Percentiles rank a stretch among this genome's conserved stretches.
Conservation (phyloP, 2,113 vertebrate genomes). For the Sigmodon hispidus region DNA sequence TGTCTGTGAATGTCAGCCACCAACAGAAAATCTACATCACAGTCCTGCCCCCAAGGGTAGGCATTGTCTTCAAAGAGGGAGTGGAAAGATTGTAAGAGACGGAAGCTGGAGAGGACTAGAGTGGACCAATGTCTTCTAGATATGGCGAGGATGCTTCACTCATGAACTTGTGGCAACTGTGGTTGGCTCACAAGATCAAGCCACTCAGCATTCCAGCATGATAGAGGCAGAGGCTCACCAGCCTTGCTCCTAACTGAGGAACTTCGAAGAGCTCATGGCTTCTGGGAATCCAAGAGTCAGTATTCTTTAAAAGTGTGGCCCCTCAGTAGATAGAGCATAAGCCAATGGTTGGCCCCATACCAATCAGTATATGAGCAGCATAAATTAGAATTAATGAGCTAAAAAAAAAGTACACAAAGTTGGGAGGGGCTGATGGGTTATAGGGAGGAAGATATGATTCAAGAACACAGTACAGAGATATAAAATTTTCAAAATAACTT, state of each 20-base stretch:
- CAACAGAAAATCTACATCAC: neutral
- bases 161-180: neutral
- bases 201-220: neutral
- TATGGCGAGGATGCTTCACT: too few relatives aligned
- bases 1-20: neutral
- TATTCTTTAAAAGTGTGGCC: neutral
- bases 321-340: neutral
- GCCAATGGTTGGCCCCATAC: neutral
- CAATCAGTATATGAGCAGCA: neutral
- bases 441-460: neutral
- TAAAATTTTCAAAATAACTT: neutral
- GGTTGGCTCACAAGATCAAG: neutral
- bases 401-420: neutral
- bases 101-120: neutral
- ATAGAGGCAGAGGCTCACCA: neutral
- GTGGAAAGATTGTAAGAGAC: neutral
- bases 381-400: neutral
- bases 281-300: neutral
- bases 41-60: too few relatives aligned
- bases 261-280: neutral
- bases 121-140: neutral
- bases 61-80: neutral
- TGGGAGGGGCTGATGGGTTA: neutral
- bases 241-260: neutral
- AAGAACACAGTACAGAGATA: neutral